Evolutionary conservation across 2,888 invertebrate species (phyloP).

Genomic region (Apomyelois bistriatella): DNA sequence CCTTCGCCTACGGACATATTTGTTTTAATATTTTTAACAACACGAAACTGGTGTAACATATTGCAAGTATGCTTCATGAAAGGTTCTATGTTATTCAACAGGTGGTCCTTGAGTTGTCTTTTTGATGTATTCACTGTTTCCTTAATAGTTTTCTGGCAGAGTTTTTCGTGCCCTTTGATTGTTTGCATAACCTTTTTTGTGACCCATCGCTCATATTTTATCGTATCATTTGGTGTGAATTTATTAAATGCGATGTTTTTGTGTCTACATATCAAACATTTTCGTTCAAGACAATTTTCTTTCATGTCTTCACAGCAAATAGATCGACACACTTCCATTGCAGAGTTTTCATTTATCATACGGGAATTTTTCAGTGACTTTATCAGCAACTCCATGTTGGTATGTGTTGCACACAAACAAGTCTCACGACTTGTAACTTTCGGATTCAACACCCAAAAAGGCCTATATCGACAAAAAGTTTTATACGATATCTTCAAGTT

Average conservation of each 20-base stretch:
- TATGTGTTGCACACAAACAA: constrained; percentile 17
- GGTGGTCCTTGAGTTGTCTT: neutral
- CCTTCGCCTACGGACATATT: constrained; percentile 12
- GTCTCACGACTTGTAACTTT: constrained; percentile 18
- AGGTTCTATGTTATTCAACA: neutral
- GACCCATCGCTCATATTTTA: constrained; percentile 19
- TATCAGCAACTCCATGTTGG: constrained; percentile 11
- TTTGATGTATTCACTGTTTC: constrained; percentile 20
- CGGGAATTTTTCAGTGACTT: neutral
- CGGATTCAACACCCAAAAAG: constrained; percentile 21
- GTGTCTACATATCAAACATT: constrained; percentile 11
- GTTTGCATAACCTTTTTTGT: constrained; percentile 16
- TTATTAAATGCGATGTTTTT: constrained; percentile 10
- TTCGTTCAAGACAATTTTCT: constrained; percentile 15
- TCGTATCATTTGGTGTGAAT: constrained; percentile 9
- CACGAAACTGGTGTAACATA: constrained; percentile 7
- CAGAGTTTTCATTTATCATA: neutral
- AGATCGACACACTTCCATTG: constrained; percentile 1
- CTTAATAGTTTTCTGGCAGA: constrained; percentile 22
- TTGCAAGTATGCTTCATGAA: constrained; percentile 4
- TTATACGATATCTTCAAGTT: constrained; percentile 17
- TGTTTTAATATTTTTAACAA: constrained; percentile 4
- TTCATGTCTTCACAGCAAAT: too few species aligned
- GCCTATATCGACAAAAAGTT: constrained; percentile 18
- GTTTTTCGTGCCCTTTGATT: constrained; percentile 17